Conservation (phyloP, 1,140 invertebrate genomes). For the Chironomus striatipennis region DNA sequence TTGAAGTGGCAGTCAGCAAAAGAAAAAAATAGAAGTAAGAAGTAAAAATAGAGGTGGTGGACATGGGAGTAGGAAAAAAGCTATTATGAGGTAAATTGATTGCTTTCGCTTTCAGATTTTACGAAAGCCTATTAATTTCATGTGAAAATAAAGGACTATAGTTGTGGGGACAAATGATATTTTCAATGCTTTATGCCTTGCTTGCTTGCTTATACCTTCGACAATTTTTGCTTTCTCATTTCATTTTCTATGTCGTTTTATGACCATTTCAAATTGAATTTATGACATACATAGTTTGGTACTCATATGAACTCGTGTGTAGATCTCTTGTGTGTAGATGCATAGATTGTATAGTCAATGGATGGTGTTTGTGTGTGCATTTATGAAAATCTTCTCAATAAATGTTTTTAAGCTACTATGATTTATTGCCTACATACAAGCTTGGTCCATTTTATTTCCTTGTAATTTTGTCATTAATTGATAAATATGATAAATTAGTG, state of each 20-base stretch:
- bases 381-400: conserved; percentile 3
- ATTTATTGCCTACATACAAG: not conserved
- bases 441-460: conserved; percentile 17
- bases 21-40: not conserved
- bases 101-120: conserved; percentile 18
- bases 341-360: not conserved
- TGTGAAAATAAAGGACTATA: not conserved
- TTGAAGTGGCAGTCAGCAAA: not conserved
- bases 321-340: not conserved
- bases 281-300: not conserved
- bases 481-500: conserved; percentile 19
- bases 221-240: not conserved
- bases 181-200: not conserved
- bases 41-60: too few relatives aligned
- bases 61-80: not conserved
- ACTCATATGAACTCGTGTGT: not conserved
- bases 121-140: conserved; percentile 12
- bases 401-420: conserved; percentile 12
- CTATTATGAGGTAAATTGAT: conserved; percentile 20
- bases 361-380: not conserved
- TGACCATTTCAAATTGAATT: not conserved
- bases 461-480: conserved; percentile 23
- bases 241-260: not conserved
- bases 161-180: too few relatives aligned
- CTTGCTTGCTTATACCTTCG: not conserved